phyloP scores from a whole-genome alignment of 1,140 invertebrate genomes.

The Rhagoletis pomonella region DNA sequence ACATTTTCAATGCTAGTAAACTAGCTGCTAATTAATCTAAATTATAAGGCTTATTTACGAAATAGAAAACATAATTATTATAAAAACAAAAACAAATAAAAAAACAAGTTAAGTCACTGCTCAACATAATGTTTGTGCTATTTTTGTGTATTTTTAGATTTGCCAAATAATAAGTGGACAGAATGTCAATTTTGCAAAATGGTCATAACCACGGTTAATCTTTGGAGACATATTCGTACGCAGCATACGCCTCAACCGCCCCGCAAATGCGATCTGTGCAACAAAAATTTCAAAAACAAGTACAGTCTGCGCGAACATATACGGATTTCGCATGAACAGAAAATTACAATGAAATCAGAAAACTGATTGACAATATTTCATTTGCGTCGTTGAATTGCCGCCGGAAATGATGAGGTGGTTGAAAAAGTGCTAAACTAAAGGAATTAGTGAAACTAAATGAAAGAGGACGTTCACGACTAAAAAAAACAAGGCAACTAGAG shows the following conservation, averaged over 20 bases:
- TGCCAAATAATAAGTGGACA: constrained; percentile 74
- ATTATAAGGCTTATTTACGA: constrained; percentile 21
- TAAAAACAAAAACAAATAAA: background rate
- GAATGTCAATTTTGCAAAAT: constrained; percentile 75
- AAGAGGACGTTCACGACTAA: background rate
- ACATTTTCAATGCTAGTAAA: background rate
- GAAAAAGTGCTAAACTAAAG: background rate
- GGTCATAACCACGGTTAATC: constrained; percentile 74
- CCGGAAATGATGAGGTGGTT: background rate
- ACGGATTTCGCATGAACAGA: constrained; percentile 73
- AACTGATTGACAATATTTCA: constrained; percentile 70
- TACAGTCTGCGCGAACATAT: constrained; percentile 73
- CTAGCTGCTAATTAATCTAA: constrained; percentile 18
- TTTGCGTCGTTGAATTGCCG: constrained; percentile 20
- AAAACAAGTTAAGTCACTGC: constrained; percentile 18
- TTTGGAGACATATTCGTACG: constrained; percentile 75
- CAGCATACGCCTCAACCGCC: constrained; percentile 74
- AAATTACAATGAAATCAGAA: constrained; percentile 69
- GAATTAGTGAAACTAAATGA: background rate
- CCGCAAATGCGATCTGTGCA: constrained; percentile 73
- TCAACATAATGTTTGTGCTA: constrained; percentile 57
- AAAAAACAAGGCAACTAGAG: background rate
- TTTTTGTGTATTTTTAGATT: constrained; percentile 75
- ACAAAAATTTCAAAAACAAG: constrained; percentile 74
- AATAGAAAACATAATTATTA: constrained; percentile 3